phyloP scores from a whole-genome alignment of 2,113 vertebrate species.

The Microcebus tavaratra region DNA sequence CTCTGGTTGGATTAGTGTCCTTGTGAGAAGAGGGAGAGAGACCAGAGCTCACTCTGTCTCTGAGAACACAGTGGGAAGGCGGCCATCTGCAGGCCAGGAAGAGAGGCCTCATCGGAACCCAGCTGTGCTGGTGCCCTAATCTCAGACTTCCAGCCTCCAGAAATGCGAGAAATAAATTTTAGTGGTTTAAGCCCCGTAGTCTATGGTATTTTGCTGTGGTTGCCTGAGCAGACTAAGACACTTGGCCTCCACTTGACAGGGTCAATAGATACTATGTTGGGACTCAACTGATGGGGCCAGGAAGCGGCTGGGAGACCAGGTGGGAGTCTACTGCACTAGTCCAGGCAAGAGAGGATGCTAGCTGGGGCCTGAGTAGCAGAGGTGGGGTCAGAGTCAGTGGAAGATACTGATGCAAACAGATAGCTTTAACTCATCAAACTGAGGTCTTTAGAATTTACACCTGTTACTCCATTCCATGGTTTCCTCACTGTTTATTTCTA shows the following conservation, averaged over 20 bases:
- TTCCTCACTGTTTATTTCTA: slow-evolving; percentile 44
- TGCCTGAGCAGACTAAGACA: background rate
- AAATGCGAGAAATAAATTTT: background rate
- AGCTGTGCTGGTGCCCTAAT: background rate
- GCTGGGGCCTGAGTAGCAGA: background rate
- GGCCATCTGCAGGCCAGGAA: background rate
- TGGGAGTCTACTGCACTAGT: background rate
- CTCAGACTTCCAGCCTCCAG: background rate
- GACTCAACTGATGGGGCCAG: background rate
- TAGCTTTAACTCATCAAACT: background rate
- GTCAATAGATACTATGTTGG: background rate
- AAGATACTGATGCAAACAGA: background rate
- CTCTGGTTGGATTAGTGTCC: background rate
- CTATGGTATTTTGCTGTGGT: background rate
- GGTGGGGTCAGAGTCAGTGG: background rate
- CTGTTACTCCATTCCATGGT: background rate
- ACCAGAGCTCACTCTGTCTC: background rate
- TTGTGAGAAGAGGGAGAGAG: background rate
- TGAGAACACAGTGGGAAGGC: background rate
- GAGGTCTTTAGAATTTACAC: background rate
- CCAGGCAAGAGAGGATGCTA: background rate
- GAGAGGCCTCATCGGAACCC: background rate
- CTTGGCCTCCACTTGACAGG: background rate
- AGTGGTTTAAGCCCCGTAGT: background rate
- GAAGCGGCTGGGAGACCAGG: background rate